A percentile compares a stretch with the other conserved stretches of the same genome.
Conservation (phyloP, 2,797 vertebrate species). For the Tinamus major region DNA sequence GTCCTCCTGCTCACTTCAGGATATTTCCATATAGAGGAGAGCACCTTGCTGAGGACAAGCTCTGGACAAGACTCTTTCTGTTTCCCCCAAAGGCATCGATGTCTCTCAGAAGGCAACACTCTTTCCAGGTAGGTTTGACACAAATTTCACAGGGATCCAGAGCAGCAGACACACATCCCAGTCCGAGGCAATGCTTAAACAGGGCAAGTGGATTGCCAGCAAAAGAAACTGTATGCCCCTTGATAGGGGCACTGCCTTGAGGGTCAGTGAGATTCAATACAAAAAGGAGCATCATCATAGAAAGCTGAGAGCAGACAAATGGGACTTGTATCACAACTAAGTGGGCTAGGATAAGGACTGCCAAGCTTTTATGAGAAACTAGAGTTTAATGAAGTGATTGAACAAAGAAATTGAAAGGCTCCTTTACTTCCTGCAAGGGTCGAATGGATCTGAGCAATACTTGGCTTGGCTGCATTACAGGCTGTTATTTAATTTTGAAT, state of each 20-base stretch:
- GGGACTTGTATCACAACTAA: conserved; percentile 4
- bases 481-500: conserved; percentile 66
- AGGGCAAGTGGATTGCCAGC: neutral
- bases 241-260: neutral
- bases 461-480: conserved; percentile 43
- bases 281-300: neutral
- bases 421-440: conserved; percentile 48
- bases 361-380: conserved; percentile 56
- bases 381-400: conserved; percentile 67
- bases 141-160: neutral
- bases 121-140: neutral
- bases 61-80: neutral
- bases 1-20: neutral
- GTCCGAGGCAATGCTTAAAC: neutral
- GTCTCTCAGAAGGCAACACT: rapidly evolving
- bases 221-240: neutral
- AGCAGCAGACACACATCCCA: neutral
- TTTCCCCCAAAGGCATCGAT: rapidly evolving
- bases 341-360: conserved; percentile 43
- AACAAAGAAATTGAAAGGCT: conserved; percentile 66
- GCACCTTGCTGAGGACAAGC: neutral
- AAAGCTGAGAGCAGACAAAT: neutral
- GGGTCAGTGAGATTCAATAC: neutral
- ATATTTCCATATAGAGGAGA: neutral
- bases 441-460: conserved; percentile 9